phyloP scores from a whole-genome alignment of 2,888 invertebrate genomes.

The Harmothoe impar region DNA sequence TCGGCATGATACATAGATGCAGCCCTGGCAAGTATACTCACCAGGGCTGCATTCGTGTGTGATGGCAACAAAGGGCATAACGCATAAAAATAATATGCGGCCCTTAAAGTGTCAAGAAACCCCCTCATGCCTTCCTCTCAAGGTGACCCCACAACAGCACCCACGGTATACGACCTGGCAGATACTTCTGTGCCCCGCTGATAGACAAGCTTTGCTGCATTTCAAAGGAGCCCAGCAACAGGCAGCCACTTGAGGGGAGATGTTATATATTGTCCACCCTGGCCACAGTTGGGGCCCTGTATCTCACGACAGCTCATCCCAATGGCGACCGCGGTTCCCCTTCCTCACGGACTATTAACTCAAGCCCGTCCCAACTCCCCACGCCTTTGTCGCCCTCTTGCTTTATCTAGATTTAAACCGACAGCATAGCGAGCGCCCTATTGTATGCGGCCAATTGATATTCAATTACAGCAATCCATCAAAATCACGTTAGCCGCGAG shows the following conservation, averaged over 20 bases:
- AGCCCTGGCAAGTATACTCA: no score
- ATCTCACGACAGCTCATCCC: slow-evolving; percentile 25
- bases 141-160: no score
- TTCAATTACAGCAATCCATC: slow-evolving; percentile 60
- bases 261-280: slow-evolving; percentile 13
- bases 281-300: not conserved
- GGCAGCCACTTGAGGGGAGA: slow-evolving; percentile 10
- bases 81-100: no score
- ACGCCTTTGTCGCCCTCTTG: slow-evolving; percentile 19
- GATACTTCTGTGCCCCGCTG: not conserved
- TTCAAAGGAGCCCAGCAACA: not conserved
- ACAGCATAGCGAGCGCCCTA: slow-evolving; percentile 11
- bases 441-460: slow-evolving; percentile 55
- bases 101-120: no score
- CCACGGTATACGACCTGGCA: not conserved
- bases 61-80: no score
- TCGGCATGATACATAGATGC: no score
- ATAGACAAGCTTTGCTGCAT: slow-evolving; percentile 24
- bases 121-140: no score
- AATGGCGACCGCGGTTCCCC: not conserved
- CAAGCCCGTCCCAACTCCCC: not conserved
- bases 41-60: no score
- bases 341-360: slow-evolving; percentile 51
- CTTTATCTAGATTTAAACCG: slow-evolving; percentile 61
- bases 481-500: slow-evolving; percentile 59